These are phyloP conservation scores for Momotus momota DNA, from an alignment of 2,797 vertebrate species.

Conservation along the genomic window DNA sequence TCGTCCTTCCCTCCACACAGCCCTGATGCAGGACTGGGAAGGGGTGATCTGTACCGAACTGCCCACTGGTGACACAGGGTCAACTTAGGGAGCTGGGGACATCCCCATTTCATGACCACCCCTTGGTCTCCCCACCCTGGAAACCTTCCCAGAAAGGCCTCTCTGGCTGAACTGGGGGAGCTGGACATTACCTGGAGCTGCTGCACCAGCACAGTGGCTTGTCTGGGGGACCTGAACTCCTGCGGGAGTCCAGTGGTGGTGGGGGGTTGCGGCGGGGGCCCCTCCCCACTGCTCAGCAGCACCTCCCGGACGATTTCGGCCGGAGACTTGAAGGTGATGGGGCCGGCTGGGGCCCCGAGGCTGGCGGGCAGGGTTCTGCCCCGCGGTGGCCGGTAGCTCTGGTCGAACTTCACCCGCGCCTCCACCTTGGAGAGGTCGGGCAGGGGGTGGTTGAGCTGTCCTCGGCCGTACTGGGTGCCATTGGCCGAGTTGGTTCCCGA, in stretches of 20 bases:
- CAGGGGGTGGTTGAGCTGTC: conserved; percentile 80
- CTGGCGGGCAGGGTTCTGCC: conserved; percentile 57
- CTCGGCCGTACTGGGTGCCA: conserved; percentile 78
- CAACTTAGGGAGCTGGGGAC: fast-evolving
- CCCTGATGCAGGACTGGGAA: fast-evolving
- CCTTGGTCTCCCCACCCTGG: fast-evolving
- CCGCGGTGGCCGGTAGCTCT: conserved; percentile 86
- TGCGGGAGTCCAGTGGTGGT: conserved; percentile 73
- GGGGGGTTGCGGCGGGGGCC: neutral
- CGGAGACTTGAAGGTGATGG: conserved; percentile 86
- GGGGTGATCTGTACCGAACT: neutral
- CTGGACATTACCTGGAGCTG: conserved; percentile 88
- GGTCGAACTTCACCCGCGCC: conserved; percentile 83
- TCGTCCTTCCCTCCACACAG: neutral
- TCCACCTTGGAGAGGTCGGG: conserved; percentile 93
- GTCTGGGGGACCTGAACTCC: conserved; percentile 84
- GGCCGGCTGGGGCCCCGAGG: conserved; percentile 1
- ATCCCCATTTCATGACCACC: fast-evolving
- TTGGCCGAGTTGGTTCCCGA: neutral
- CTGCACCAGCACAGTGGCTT: conserved; percentile 87
- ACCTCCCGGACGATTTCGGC: conserved; percentile 91
- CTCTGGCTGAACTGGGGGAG: neutral
- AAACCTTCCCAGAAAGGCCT: neutral
- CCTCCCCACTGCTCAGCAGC: conserved; percentile 79
- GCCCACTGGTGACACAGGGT: fast-evolving